Evolutionary conservation across 2,797 vertebrate species (phyloP).

Genomic region (Sylvilagus floridanus): DNA sequence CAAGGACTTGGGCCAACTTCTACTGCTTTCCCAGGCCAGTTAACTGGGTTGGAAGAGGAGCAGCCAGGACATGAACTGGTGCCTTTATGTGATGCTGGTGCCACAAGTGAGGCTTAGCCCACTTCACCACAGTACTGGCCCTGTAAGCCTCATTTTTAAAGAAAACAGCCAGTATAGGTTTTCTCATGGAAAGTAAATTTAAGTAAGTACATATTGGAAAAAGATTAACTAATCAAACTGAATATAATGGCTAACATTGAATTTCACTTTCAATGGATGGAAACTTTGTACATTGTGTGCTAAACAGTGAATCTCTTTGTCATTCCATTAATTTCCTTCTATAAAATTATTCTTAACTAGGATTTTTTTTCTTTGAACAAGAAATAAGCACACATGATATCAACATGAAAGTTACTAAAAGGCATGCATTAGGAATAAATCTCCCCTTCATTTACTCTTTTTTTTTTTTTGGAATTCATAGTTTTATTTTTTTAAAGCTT

Average conservation of each 20-base stretch:
- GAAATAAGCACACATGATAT: neutral
- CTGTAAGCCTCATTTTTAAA: neutral
- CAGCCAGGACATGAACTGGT: no score
- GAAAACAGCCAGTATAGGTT: neutral
- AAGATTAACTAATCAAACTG: neutral
- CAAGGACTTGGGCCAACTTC: no score
- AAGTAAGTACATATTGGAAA: neutral
- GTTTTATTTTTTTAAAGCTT: no score
- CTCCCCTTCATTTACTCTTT: neutral
- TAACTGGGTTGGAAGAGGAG: no score
- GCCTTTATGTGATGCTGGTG: no score
- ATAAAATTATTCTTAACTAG: neutral
- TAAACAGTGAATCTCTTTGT: neutral
- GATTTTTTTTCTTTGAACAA: neutral
- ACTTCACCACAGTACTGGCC: no score
- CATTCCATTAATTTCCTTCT: neutral
- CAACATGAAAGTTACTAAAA: neutral
- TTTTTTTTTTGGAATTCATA: no score
- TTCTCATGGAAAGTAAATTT: neutral
- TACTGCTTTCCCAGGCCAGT: no score
- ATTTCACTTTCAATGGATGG: conserved; percentile 32
- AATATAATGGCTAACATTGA: neutral
- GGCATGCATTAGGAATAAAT: neutral
- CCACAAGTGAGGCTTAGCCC: no score
- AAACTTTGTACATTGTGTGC: neutral